Evolutionary conservation across 2,888 invertebrate species (phyloP), one percentile per base, ranked within the genome.

Genomic region (Ectemnius cavifrons): DNA sequence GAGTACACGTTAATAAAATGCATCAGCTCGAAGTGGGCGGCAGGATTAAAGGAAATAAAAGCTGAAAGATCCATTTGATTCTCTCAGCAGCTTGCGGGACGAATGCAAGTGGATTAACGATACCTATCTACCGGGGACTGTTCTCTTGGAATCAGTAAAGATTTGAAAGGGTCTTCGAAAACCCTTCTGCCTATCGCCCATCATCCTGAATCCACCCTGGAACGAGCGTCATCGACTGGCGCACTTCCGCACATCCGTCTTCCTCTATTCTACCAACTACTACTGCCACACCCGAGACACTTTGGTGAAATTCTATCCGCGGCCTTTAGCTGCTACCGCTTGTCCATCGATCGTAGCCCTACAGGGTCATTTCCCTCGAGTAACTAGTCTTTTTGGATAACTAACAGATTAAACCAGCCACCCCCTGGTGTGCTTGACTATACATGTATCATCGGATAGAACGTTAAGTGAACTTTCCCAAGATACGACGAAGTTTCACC

Each of bases 151-250:
- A 59, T 71, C 58, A 52, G 45, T n/a, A 14, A 52, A 46, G 20
- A 37, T 37, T 37, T 37, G 11, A 37, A 37, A 37, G 37, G 37
- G 37, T 37, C 37, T 11, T 37, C 5, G 37, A 58, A 63, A 2
- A 18, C 20, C 8, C 37, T 57, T 64, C 45, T 57, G 56, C 62
- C 59, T 52, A 37, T 60, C 67, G 71, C 71, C 67, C 67, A 73
- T 79, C 75, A 76, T 76, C 71, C 57, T 61, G 61, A 60, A 79
- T 77, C 72, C 72, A 67, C 63, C 70, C 69, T 67, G 63, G 72
- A 72, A 62, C 14, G 52, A 52, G 16, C 52, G 52, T 52, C n/a
- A 63, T 18, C 57, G 59, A 61, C 63, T 63, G 56, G 4, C 57
- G 49, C 57, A 46, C 61, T 66, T 75, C 65, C 75, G 59, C 56